Percentiles rank a stretch among this genome's conserved stretches.
These are phyloP conservation scores for Poecilia latipinna DNA, from an alignment of 2,113 vertebrate species.

Conservation along the genomic window DNA sequence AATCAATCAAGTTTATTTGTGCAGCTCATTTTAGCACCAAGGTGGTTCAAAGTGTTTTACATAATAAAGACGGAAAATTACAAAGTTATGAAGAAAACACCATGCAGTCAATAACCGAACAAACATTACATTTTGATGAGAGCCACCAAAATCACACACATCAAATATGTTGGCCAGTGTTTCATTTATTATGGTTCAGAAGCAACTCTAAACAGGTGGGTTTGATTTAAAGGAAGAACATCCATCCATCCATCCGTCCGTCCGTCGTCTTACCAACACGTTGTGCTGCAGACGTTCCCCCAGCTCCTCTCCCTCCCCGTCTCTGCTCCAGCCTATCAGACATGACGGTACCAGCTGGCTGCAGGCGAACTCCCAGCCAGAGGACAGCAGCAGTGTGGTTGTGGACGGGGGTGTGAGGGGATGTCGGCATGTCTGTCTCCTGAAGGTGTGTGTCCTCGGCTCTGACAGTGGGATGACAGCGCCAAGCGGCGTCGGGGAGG, in stretches of 20 bases:
- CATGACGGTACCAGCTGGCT: conserved; percentile 84
- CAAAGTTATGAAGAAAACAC: too few relatives aligned
- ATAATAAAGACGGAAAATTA: too few relatives aligned
- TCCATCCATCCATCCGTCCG: conserved; percentile 41
- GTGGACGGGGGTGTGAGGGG: not conserved
- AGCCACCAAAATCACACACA: too few relatives aligned
- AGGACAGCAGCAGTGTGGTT: conserved; percentile 49
- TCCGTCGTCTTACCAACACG: conserved; percentile 66
- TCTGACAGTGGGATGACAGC: conserved; percentile 5
- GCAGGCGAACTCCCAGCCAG: conserved; percentile 71
- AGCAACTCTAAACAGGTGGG: too few relatives aligned
- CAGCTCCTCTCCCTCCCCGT: conserved; percentile 63
- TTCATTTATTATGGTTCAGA: too few relatives aligned
- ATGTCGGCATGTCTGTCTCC: conserved; percentile 38
- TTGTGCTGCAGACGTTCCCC: conserved; percentile 70
- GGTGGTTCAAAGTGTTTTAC: too few relatives aligned
- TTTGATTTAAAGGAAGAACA: too few relatives aligned
- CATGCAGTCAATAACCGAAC: too few relatives aligned
- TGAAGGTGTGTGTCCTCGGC: conserved; percentile 32
- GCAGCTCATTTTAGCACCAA: too few relatives aligned
- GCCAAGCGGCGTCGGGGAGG: conserved; percentile 34
- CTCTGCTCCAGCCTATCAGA: conserved; percentile 81
- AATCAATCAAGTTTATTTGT: too few relatives aligned
- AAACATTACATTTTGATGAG: too few relatives aligned
- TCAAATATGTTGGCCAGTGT: too few relatives aligned